Conservation (phyloP, 2,113 vertebrate species). For the Arizona elegans region DNA sequence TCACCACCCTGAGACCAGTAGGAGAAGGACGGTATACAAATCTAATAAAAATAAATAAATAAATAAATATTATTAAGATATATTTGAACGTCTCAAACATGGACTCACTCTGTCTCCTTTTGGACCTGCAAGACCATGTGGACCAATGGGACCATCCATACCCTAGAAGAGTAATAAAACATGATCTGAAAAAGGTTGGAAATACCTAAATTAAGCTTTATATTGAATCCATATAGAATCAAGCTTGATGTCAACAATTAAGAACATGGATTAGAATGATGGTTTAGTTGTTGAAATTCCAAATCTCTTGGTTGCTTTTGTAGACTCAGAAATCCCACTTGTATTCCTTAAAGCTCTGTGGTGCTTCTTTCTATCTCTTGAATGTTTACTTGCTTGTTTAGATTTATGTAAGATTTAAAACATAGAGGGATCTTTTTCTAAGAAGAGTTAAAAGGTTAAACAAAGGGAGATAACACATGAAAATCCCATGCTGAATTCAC, state of each 20-base stretch:
- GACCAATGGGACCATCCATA: slow-evolving; percentile 85
- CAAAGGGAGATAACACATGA: not conserved
- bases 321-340: not conserved
- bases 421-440: slow-evolving; percentile 14
- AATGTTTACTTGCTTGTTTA: not conserved
- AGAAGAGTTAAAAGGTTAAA: slow-evolving; percentile 3
- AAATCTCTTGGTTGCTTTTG: not conserved
- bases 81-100: not conserved
- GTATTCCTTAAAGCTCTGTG: not conserved
- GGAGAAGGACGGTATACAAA: too few relatives aligned
- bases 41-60: too few relatives aligned
- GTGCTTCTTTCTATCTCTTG: not conserved
- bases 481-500: slow-evolving; percentile 1
- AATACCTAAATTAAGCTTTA: not conserved
- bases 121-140: slow-evolving; percentile 91
- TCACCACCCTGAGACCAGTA: too few relatives aligned
- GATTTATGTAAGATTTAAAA: not conserved
- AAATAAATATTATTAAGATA: not conserved
- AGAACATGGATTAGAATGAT: not conserved
- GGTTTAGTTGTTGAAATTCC: not conserved
- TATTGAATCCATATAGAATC: slow-evolving; percentile 48
- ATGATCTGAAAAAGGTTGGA: slow-evolving; percentile 22
- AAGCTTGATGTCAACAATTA: not conserved
- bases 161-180: slow-evolving; percentile 73
- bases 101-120: slow-evolving; percentile 95